A percentile compares a stretch with the other conserved stretches of the same genome.
Evolutionary conservation across 2,113 vertebrate species (phyloP).

Genomic region (Chloropsis hardwickii): DNA sequence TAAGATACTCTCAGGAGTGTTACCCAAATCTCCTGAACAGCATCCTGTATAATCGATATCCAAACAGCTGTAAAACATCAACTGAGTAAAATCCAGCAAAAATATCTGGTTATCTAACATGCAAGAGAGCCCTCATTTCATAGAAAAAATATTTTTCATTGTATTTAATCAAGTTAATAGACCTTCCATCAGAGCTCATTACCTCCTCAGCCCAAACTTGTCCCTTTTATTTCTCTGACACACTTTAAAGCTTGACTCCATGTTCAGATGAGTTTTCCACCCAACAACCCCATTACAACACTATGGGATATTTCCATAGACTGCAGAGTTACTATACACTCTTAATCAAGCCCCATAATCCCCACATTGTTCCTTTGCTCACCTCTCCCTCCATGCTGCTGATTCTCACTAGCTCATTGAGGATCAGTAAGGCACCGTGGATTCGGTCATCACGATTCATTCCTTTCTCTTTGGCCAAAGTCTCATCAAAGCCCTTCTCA

Average conservation of each 20-base stretch:
- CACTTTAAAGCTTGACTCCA: not conserved
- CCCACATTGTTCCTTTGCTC: not conserved
- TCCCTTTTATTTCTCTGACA: not conserved
- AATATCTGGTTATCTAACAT: not conserved
- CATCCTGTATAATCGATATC: not conserved
- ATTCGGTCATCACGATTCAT: conserved; percentile 96
- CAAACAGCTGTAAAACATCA: not conserved
- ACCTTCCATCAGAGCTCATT: not conserved
- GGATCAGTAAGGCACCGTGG: conserved; percentile 93
- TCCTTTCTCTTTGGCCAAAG: conserved; percentile 94
- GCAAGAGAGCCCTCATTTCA: not conserved
- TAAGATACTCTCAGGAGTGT: not conserved
- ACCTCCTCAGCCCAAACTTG: not conserved
- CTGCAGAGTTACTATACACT: not conserved
- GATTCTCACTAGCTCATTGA: conserved; percentile 96
- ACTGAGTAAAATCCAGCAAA: not conserved
- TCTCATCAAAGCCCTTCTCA: conserved; percentile 96
- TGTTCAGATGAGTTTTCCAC: not conserved
- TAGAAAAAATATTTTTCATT: not conserved
- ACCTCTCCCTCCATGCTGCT: conserved; percentile 99
- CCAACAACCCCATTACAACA: not conserved
- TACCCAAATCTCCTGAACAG: not conserved
- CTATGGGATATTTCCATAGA: not conserved
- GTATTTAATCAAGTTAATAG: not conserved
- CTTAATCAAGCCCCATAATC: not conserved